These are phyloP conservation scores for Pteropus alecto DNA, from an alignment of 2,113 vertebrate species.

Conservation along the genomic window DNA sequence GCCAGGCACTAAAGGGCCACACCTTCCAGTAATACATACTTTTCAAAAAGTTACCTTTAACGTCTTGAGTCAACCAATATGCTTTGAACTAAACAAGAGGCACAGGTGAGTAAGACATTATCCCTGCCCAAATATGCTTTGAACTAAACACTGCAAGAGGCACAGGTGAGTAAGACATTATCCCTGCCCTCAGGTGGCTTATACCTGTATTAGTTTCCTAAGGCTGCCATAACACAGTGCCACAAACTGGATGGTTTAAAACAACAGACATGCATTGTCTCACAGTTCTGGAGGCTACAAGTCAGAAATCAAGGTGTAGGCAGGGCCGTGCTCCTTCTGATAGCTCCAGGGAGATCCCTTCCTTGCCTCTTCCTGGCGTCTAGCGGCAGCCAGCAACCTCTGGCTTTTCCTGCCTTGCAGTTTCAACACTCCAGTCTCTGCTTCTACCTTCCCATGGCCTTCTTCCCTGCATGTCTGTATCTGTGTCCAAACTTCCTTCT, in stretches of 20 bases:
- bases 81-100: background rate
- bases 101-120: background rate
- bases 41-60: background rate
- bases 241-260: background rate
- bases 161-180: background rate
- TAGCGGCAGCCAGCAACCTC: background rate
- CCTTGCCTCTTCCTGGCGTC: background rate
- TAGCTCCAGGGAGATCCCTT: background rate
- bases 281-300: background rate
- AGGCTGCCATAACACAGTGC: background rate
- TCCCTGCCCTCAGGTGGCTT: background rate
- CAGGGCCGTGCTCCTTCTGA: background rate
- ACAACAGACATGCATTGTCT: background rate
- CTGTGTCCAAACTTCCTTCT: background rate
- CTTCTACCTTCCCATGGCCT: background rate
- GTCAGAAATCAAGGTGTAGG: background rate
- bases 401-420: background rate
- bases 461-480: background rate
- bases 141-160: background rate
- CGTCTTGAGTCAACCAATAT: background rate
- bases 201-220: background rate
- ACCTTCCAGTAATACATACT: background rate
- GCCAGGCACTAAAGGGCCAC: background rate
- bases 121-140: background rate
- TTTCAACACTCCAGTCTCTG: background rate